Percentiles rank a stretch among this genome's conserved stretches.
These are phyloP conservation scores for Cuculus canorus DNA, from an alignment of 2,797 vertebrate species.

Conservation along the genomic window DNA sequence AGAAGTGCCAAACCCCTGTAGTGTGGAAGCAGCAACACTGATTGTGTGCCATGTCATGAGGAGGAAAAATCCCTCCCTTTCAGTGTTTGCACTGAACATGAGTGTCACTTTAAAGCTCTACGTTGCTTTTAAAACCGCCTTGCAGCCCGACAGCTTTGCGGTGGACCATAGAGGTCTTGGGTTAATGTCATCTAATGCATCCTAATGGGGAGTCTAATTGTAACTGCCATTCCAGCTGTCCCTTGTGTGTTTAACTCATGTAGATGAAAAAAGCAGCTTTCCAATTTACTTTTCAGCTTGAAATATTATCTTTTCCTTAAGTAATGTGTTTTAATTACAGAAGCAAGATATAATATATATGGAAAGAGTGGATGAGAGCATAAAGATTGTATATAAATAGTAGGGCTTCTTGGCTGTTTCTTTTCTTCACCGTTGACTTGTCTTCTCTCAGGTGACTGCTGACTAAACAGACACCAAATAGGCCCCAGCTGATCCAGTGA, in stretches of 20 bases:
- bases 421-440: not conserved
- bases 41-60: not conserved
- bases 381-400: not conserved
- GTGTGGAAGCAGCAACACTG: not conserved
- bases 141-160: constrained; percentile 25
- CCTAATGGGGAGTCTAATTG: constrained; percentile 60
- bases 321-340: constrained; percentile 43
- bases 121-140: constrained; percentile 39
- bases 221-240: constrained; percentile 57
- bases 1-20: constrained; percentile 8
- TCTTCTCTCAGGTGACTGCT: not conserved
- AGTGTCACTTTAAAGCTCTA: constrained; percentile 43
- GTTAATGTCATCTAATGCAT: constrained; percentile 74
- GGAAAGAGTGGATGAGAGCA: not conserved
- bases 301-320: constrained; percentile 46
- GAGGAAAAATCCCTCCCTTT: not conserved
- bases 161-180: constrained; percentile 66
- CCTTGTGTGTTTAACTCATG: constrained; percentile 50
- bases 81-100: constrained; percentile 6
- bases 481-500: not conserved
- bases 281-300: constrained; percentile 38
- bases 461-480: not conserved
- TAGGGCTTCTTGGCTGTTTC: not conserved
- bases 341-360: constrained; percentile 30
- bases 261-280: constrained; percentile 59